Conservation (phyloP, 2,797 vertebrate genomes). For the Ctenosaura bakeri region DNA sequence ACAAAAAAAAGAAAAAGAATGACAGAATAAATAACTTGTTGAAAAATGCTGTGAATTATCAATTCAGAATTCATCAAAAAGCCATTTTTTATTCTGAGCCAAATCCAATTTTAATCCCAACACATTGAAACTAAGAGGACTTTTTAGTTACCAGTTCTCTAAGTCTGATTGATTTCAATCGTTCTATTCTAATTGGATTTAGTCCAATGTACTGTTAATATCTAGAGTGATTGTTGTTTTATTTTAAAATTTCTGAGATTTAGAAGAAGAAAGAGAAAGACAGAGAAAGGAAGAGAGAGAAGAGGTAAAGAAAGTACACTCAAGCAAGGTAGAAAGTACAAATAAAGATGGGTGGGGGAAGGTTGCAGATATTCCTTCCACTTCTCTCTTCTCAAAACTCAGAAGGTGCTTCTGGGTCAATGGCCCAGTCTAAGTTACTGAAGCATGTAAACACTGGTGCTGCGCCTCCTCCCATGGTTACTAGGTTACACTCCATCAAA, state of each 20-base stretch:
- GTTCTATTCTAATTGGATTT: no score
- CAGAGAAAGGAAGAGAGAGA: background rate
- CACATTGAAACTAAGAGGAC: no score
- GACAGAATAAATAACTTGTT: background rate
- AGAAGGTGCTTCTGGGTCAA: conserved; percentile 27
- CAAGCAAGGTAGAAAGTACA: background rate
- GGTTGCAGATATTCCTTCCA: background rate
- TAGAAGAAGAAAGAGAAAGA: background rate
- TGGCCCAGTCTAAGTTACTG: background rate
- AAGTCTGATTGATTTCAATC: no score
- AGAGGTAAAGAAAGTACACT: background rate
- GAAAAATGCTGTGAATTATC: background rate
- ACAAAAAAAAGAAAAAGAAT: background rate
- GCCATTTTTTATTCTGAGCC: background rate
- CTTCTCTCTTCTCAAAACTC: conserved; percentile 1
- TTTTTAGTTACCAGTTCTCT: no score
- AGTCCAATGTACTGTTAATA: background rate
- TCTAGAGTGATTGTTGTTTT: background rate
- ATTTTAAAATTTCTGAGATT: background rate
- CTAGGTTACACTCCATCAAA: conserved; percentile 10
- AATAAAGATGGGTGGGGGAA: background rate
- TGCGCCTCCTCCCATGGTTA: background rate
- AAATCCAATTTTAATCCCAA: no score
- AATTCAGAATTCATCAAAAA: background rate
- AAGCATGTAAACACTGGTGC: conserved; percentile 14